phyloP scores from a whole-genome alignment of 2,113 vertebrate species.

The Zosterops borbonicus region DNA sequence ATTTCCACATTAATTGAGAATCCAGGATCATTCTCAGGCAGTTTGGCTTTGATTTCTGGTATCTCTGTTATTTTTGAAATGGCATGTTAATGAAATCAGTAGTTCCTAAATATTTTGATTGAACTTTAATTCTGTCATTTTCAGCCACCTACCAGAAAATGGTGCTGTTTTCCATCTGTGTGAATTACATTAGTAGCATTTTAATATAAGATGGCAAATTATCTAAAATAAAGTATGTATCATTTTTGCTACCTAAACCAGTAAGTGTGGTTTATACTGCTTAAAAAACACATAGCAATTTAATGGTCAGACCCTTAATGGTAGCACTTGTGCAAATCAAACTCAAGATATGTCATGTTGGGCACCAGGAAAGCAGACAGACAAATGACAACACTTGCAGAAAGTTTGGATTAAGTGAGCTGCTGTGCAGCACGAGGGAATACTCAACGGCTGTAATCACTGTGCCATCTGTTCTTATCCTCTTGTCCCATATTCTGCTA shows the following conservation, averaged over 20 bases:
- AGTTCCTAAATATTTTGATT: not conserved
- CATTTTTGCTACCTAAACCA: not conserved
- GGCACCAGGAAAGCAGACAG: not conserved
- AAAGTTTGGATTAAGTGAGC: slow-evolving; percentile 37
- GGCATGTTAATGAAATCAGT: not conserved
- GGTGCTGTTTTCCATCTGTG: not conserved
- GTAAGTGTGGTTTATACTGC: not conserved
- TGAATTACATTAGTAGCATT: not conserved
- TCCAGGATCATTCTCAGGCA: not conserved
- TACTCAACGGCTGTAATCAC: not conserved
- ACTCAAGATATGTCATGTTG: not conserved
- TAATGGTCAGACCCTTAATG: not conserved
- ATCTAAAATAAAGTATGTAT: not conserved
- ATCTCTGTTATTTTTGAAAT: not conserved
- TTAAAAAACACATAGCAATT: not conserved
- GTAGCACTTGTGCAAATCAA: not conserved
- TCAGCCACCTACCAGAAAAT: not conserved
- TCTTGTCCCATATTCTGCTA: slow-evolving; percentile 8
- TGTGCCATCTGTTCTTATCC: slow-evolving; percentile 30
- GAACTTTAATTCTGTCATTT: not conserved
- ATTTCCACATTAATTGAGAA: not conserved
- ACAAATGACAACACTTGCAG: not conserved
- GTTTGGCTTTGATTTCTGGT: not conserved
- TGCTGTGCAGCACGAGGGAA: not conserved
- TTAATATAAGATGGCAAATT: not conserved